phyloP scores from a whole-genome alignment of 2,797 vertebrate genomes.

The Manis crassicaudata region DNA sequence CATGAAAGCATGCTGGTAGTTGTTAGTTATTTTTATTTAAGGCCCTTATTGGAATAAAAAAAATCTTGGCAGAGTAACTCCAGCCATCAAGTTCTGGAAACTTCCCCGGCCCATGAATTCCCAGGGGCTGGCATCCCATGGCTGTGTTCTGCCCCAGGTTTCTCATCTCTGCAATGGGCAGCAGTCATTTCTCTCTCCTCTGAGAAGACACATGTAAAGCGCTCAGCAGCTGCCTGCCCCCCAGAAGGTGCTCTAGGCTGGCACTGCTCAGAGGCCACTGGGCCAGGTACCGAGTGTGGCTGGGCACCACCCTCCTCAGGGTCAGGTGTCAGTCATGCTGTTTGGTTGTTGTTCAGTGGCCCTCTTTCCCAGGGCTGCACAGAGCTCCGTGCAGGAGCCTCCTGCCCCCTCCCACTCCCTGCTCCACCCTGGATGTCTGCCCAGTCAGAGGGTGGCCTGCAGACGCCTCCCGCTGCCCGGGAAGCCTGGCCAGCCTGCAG shows the following conservation, averaged over 20 bases:
- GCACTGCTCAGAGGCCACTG: rapidly evolving
- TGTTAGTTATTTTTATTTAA: background rate
- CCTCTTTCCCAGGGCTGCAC: rapidly evolving
- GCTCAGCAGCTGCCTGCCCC: background rate
- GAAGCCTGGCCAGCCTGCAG: background rate
- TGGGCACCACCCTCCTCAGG: rapidly evolving
- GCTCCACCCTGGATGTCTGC: background rate
- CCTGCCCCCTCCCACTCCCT: rapidly evolving
- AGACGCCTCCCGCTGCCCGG: background rate
- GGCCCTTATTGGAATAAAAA: background rate
- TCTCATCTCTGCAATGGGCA: rapidly evolving
- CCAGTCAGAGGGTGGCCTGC: background rate
- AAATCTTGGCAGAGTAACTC: background rate
- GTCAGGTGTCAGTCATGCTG: rapidly evolving
- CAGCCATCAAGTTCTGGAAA: background rate
- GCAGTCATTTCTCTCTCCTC: rapidly evolving
- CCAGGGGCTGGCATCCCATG: rapidly evolving
- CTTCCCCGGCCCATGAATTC: background rate
- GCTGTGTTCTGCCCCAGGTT: rapidly evolving
- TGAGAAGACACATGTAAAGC: rapidly evolving
- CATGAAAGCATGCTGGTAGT: rapidly evolving
- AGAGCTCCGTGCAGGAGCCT: rapidly evolving
- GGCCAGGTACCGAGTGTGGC: background rate
- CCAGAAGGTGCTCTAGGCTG: rapidly evolving
- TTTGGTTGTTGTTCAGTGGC: background rate